Base-by-base conservation (phyloP, 2,113 vertebrate genomes). In the Hyla sarda region DNA sequence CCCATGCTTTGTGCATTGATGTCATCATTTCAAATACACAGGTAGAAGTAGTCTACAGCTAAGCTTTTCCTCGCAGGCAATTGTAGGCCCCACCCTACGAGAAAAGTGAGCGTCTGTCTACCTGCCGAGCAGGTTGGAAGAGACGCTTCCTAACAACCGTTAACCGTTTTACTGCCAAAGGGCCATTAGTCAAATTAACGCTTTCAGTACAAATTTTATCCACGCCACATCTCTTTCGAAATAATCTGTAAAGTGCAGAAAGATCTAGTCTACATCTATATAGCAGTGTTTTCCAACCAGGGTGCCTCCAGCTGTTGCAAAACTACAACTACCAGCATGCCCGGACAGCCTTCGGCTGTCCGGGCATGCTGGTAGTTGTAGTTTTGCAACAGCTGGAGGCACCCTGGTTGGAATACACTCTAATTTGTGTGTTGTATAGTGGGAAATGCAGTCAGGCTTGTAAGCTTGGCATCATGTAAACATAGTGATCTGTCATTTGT, bases 21-120 rank as follows among this genome's bases (percentile, higher is more conserved):
- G 85, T 82, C 85, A 81, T 81, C 67, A 74, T 47, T n/a, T 87
- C 54, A 79, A 21, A 76, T 71, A 56, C 62, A 41, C 60, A 82
- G 78, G 85, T 87, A 50, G 25, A 72, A 71, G 77, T 48, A 34
- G 37, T 45, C 37, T 58, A n/a, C 77, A 72, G 25, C 56, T 48
- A 73, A 25, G 69, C 54, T 48, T 82, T 82, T 14, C 37, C 69
- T 82, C 73, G 48, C 48, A 87, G 77, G 69, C 85, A 48, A 8
- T 48, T 48, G 48, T 37, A 30, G 34, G 67, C 69, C 85, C 67
- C 78, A 87, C 85, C 85, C 77, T 58, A 73, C 19, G 67, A 30
- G 69, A 87, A 79, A n/a, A 21, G 21, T 74, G 58, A 81, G 50
- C 34, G 19, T 62, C 41, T 50, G 19, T 62, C 41, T 74, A 87